phyloP scores from a whole-genome alignment of 2,888 invertebrate genomes.

The Melanotus villosus region DNA sequence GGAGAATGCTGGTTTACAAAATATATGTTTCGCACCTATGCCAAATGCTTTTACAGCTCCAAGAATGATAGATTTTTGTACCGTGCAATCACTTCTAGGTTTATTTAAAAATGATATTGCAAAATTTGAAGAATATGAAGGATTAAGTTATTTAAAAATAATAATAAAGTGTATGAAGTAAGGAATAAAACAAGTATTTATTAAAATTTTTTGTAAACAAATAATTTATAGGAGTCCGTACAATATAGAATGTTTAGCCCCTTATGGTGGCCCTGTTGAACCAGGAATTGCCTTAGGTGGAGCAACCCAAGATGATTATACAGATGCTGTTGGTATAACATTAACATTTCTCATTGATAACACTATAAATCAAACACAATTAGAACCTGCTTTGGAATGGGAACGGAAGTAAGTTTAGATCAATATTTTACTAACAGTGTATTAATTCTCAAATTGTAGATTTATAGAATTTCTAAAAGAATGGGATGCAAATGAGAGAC shows the following conservation, averaged over 20 bases:
- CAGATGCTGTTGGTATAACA: conserved; percentile 77
- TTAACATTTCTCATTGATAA: conserved; percentile 87
- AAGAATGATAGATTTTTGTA: conserved; percentile 76
- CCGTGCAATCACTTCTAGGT: conserved; percentile 85
- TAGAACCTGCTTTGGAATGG: conserved; percentile 80
- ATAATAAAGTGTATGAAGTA: conserved; percentile 64
- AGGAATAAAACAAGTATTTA: conserved; percentile 23
- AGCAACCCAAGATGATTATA: conserved; percentile 73
- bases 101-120: conserved; percentile 79
- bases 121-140: conserved; percentile 63
- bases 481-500: conserved; percentile 69
- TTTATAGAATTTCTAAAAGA: conserved; percentile 79
- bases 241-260: conserved; percentile 79
- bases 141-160: conserved; percentile 69
- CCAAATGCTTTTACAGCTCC: conserved; percentile 75
- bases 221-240: conserved; percentile 70
- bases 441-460: conserved; percentile 57
- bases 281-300: conserved; percentile 90
- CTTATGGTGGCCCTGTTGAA: conserved; percentile 91
- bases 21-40: conserved; percentile 90
- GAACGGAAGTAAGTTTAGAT: conserved; percentile 73
- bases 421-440: neutral
- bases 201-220: neutral
- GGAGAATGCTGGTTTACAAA: conserved; percentile 72
- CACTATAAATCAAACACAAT: conserved; percentile 72